Conservation (phyloP, 2,113 vertebrate genomes). For the Passer domesticus region DNA sequence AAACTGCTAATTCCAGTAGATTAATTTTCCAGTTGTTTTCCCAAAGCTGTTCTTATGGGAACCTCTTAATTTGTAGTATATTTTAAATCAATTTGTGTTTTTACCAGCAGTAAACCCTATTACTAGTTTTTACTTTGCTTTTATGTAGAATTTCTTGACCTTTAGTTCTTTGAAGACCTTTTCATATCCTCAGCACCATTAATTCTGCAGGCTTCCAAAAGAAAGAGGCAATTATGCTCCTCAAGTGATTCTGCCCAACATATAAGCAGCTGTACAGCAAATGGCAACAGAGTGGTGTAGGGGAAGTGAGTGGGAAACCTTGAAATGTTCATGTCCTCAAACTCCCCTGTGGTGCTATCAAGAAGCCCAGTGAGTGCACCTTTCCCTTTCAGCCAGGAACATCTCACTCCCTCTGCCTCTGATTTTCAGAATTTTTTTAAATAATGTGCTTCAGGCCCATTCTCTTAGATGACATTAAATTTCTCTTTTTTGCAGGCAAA, state of each 20-base stretch:
- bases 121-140: constrained; percentile 10
- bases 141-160: background rate
- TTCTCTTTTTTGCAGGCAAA: background rate
- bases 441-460: background rate
- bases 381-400: background rate
- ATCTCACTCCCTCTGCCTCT: background rate
- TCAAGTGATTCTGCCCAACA: background rate
- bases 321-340: background rate
- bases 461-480: background rate
- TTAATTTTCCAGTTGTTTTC: constrained; percentile 40
- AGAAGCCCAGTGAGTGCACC: background rate
- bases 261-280: background rate
- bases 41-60: constrained; percentile 3
- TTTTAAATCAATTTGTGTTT: constrained; percentile 4
- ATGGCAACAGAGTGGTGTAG: background rate
- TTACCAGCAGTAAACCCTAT: background rate
- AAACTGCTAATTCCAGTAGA: constrained; percentile 25
- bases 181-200: background rate
- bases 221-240: background rate
- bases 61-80: background rate
- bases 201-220: background rate
- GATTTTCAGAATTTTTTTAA: background rate
- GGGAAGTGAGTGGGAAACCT: background rate
- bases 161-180: background rate
- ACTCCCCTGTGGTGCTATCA: background rate